Evolutionary conservation across 2,888 invertebrate species (phyloP).

Genomic region (Pollenia labialis): DNA sequence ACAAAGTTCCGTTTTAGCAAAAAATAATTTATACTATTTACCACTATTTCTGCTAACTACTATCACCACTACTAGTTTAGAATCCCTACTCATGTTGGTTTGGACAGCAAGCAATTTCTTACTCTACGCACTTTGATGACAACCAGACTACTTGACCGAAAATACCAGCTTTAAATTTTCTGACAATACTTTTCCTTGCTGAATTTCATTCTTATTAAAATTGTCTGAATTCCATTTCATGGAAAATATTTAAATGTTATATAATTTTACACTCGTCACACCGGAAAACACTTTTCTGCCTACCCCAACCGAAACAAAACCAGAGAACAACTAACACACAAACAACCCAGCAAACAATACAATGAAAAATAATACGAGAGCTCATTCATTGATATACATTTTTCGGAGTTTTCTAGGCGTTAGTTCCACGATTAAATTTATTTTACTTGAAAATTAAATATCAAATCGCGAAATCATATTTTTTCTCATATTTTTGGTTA

Average conservation of each 20-base stretch:
- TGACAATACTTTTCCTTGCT: neutral
- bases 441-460: too few relatives aligned
- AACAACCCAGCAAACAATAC: too few relatives aligned
- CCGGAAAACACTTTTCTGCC: conserved; percentile 30
- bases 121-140: too few relatives aligned
- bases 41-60: conserved; percentile 25
- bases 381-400: too few relatives aligned
- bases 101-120: conserved; percentile 10
- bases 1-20: neutral
- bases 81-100: neutral
- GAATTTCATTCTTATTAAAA: neutral
- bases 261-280: conserved; percentile 3
- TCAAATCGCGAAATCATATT: too few relatives aligned
- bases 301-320: conserved; percentile 26
- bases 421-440: too few relatives aligned
- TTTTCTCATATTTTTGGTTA: too few relatives aligned
- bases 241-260: neutral
- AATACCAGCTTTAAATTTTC: too few relatives aligned
- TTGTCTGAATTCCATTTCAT: neutral
- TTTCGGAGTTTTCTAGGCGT: too few relatives aligned
- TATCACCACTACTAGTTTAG: neutral
- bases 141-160: too few relatives aligned
- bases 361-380: too few relatives aligned
- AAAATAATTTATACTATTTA: conserved; percentile 50
- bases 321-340: neutral